Evolutionary conservation across 1,140 invertebrate species (phyloP), one percentile per base, ranked within the genome.

Genomic region (Octopus sinensis): DNA sequence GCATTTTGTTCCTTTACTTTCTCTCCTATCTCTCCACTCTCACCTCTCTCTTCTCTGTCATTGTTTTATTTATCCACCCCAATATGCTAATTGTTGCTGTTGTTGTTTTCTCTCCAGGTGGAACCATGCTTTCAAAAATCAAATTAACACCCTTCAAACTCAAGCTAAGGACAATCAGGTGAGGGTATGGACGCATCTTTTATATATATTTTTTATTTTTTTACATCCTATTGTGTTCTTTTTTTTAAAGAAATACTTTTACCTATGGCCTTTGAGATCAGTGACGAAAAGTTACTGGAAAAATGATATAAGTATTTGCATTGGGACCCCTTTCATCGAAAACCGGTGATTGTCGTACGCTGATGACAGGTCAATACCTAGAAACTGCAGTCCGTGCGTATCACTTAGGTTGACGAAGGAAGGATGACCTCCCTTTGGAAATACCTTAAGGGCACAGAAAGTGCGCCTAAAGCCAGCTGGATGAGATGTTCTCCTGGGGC

Each of bases 101-200:
- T 51, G 54, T 23, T 17, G 43, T 78, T 68, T 82, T 54, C 81
- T 54, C 84, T 84, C 68, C 81, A 91, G 90, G 82, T 96, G 96
- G 96, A 96, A 95, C 89, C 92, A 95, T 88, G 95, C 95, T 13
- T 96, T 96, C 91, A 96, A 96, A 89, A 95, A 95, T 90, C 95
- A 95, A 89, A 96, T 96, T 89, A 94, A 93, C 82, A 92, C 93
- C 51, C 90, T 96, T 73, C 95, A 96, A 87, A 92, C 93, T 43
- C 93, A 94, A 80, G 93, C 93, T 10, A 95, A 95, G 87, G 95
- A 96, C 86, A 94, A 94, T 88, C 95, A 95, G 92, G 94, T 95
- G 88, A 80, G 80, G 23, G 52, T 79, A 73, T 79, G 12, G 17
- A 73, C 1, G 5, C 56, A 30, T 53, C 62, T 77, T 53, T 77